These are phyloP conservation scores for Cygnus olor DNA, from an alignment of 2,797 vertebrate species.

Conservation along the genomic window DNA sequence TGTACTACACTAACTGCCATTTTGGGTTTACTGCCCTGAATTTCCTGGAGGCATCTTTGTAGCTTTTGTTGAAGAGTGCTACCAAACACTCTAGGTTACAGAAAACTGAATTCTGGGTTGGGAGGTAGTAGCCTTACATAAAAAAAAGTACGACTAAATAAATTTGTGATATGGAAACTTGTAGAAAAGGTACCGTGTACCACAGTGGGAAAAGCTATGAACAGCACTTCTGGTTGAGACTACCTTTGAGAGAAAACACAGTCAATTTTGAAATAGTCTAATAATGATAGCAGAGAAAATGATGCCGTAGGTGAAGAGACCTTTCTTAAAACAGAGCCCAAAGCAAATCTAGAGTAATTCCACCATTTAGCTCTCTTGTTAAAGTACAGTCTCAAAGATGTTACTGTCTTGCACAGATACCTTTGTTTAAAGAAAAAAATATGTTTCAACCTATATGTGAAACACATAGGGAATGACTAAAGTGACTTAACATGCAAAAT, in stretches of 20 bases:
- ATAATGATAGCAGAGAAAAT: neutral
- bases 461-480: conserved; percentile 19
- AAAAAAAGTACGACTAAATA: neutral
- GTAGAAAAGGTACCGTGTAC: neutral
- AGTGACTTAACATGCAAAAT: conserved; percentile 19
- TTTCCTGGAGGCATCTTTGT: neutral
- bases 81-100: neutral
- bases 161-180: neutral
- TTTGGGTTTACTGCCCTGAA: neutral
- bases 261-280: neutral
- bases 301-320: neutral
- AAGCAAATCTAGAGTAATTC: neutral
- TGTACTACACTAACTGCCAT: neutral
- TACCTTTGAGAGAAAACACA: neutral
- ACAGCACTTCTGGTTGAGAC: neutral
- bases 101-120: neutral
- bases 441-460: conserved; percentile 23
- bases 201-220: neutral
- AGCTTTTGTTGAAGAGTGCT: neutral
- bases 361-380: neutral
- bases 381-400: neutral
- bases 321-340: neutral
- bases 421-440: conserved; percentile 3
- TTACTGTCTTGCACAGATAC: neutral
- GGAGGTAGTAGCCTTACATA: neutral